Evolutionary conservation across 2,797 vertebrate genomes (phyloP).

Genomic region (Melopsittacus undulatus): DNA sequence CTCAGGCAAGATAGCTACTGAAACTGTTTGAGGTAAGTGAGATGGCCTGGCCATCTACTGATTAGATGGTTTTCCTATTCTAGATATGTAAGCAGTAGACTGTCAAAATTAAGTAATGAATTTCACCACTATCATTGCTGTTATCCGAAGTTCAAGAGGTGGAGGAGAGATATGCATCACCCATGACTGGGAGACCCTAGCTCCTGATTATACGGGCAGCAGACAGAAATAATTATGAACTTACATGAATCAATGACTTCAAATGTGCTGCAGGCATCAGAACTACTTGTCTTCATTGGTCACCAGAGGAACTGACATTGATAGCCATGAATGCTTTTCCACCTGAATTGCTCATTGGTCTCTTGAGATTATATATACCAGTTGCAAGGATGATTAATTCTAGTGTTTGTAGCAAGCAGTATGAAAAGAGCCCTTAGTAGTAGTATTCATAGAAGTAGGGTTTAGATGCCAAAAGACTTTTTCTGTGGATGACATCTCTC

Average conservation of each 20-base stretch:
- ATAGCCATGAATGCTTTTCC: not conserved
- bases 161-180: not conserved
- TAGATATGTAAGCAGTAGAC: not conserved
- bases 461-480: not conserved
- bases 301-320: not conserved
- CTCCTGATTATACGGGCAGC: not conserved
- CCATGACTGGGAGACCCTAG: not conserved
- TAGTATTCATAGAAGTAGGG: not conserved
- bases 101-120: not conserved
- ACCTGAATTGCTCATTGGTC: not conserved
- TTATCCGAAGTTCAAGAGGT: not conserved
- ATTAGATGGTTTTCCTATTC: not conserved
- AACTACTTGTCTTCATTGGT: not conserved
- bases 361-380: not conserved
- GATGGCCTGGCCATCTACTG: not conserved
- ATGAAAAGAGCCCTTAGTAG: not conserved
- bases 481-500: not conserved
- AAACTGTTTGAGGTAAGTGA: not conserved
- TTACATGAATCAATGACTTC: not conserved
- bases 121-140: not conserved
- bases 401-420: not conserved
- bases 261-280: not conserved
- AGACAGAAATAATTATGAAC: not conserved
- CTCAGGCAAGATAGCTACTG: not conserved
- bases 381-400: not conserved